Base-by-base conservation (phyloP, 1,140 invertebrate genomes). In the Drosophila arawakana region DNA sequence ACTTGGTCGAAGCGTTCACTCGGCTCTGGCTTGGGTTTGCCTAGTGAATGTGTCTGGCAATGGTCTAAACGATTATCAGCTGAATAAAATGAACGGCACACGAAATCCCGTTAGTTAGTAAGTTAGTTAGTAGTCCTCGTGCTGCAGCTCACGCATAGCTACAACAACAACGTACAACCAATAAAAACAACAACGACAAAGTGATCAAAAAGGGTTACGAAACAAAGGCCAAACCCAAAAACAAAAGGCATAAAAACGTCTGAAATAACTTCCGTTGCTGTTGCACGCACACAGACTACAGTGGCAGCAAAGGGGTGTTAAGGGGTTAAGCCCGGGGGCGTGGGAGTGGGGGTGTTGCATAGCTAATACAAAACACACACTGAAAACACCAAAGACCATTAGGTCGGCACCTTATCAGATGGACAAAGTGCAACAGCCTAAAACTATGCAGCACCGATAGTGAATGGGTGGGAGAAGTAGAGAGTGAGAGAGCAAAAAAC, bases 241-340 rank as follows among this genome's bases (percentile, higher is more conserved):
- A 74, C 72, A 71, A 81, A 79, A 73, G 76, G 79, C 76, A 81
- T 79, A 79, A 81, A 81, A 81, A 79, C 73, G 79, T 81, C 79
- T 81, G 68, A 78, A 81, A 81, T 81, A 79, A 81, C 79, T 81
- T 81, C 79, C 79, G 76, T 63, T 76, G 62, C 50, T 10, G 43
- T 66, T 60, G 78, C 78, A 80, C 78, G 78, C 78, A 80, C 75
- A 61, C 46, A 39, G 43, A 30, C 41, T 18, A 13, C 21, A 46
- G 30, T 41, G 35, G 21, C 11, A 18, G 39, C 15, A 13, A 50
- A n/a, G 18, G 18, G 25, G 25, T 30, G 25, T 30, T 6, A 30
- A n/a, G 30, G n/a, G 15, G 11, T 57, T 3, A 21, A n/a, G 2
- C n/a, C n/a, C 5, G n/a, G n/a, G 6, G 21, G 3, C 7, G 35